Percentiles rank a stretch among this genome's conserved stretches.
Evolutionary conservation across 2,888 invertebrate species (phyloP).

Genomic region (Amiota minor): DNA sequence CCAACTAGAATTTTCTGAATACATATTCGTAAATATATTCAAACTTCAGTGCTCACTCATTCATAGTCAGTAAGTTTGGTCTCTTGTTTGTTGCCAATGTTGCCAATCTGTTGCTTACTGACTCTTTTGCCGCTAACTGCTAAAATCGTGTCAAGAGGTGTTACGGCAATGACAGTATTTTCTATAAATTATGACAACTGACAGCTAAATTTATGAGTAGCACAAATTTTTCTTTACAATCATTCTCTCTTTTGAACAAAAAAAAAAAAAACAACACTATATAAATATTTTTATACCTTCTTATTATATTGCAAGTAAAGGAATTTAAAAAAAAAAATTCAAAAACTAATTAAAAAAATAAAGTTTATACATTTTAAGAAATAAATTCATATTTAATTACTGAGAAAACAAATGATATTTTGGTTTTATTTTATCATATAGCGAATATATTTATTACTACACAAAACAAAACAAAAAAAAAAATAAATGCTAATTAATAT

Average conservation of each 20-base stretch:
- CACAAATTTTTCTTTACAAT: conserved; percentile 48
- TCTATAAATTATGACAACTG: conserved; percentile 69
- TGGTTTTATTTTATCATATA: too few species aligned
- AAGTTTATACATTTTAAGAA: background rate
- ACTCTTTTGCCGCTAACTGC: background rate
- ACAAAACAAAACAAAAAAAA: conserved; percentile 10
- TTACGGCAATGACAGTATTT: conserved; percentile 63
- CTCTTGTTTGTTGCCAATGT: background rate
- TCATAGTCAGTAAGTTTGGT: conserved; percentile 29
- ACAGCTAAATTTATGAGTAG: conserved; percentile 65
- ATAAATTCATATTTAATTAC: background rate
- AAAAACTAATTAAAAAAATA: too few species aligned
- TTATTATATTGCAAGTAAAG: too few species aligned
- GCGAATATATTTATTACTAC: background rate
- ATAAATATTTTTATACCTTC: too few species aligned
- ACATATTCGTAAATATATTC: conserved; percentile 35
- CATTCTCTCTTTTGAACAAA: too few species aligned
- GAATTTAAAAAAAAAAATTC: too few species aligned
- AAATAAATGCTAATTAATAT: conserved; percentile 56
- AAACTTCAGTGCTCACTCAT: conserved; percentile 32
- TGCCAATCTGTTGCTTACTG: conserved; percentile 1
- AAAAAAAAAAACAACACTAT: too few species aligned
- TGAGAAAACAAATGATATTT: too few species aligned
- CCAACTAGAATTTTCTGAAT: too few species aligned
- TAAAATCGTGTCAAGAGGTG: conserved; percentile 64